phyloP scores from a whole-genome alignment of 2,888 invertebrate genomes.

The Leptinotarsa tumamoca region DNA sequence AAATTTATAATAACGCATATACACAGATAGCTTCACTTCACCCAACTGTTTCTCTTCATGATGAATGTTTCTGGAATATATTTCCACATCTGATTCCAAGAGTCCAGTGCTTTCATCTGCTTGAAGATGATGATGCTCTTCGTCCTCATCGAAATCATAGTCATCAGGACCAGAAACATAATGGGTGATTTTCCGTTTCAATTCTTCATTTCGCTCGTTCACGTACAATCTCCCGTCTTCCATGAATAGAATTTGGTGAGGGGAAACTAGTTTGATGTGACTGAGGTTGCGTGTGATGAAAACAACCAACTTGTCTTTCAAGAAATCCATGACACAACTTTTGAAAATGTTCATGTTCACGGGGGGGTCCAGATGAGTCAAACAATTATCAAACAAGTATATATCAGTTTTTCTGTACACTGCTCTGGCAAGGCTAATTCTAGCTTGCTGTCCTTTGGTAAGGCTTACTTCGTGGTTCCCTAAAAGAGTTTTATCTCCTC shows the following conservation, averaged over 20 bases:
- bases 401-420: slow-evolving; percentile 58
- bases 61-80: neutral
- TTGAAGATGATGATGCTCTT: neutral
- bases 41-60: neutral
- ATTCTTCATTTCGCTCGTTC: slow-evolving; percentile 45
- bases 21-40: neutral
- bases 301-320: slow-evolving; percentile 56
- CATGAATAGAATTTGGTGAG: slow-evolving; percentile 51
- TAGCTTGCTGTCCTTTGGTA: slow-evolving; percentile 70
- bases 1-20: neutral
- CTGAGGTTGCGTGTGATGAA: slow-evolving; percentile 56
- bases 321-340: slow-evolving; percentile 54
- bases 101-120: neutral
- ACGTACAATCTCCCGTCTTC: slow-evolving; percentile 51
- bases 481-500: slow-evolving; percentile 68
- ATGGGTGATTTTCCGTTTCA: slow-evolving; percentile 51
- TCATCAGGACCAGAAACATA: slow-evolving; percentile 44
- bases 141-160: slow-evolving; percentile 3
- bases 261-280: slow-evolving; percentile 50
- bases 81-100: neutral
- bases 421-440: slow-evolving; percentile 58
- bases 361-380: slow-evolving; percentile 55
- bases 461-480: slow-evolving; percentile 74
- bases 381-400: slow-evolving; percentile 57
- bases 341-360: slow-evolving; percentile 54